Conservation (phyloP, 2,888 invertebrate genomes). For the Auanema freiburgensis region DNA sequence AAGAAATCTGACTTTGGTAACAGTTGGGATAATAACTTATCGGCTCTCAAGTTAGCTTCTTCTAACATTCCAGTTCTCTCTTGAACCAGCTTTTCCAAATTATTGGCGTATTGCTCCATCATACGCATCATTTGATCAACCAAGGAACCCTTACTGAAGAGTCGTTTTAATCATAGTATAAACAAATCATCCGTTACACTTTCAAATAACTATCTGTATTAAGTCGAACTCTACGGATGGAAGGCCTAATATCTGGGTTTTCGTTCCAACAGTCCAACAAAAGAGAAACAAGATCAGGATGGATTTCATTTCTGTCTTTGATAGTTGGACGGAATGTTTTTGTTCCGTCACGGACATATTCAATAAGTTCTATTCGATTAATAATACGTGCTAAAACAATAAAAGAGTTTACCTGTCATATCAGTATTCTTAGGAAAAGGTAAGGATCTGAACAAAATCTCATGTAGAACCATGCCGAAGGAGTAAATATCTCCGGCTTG, state of each 20-base stretch:
- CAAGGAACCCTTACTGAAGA: constrained; percentile 44
- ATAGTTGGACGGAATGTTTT: constrained; percentile 52
- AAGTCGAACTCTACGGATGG: constrained; percentile 58
- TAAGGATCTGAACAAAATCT: constrained; percentile 58
- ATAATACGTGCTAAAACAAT: not conserved
- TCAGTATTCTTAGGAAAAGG: constrained; percentile 56
- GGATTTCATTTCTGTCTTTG: constrained; percentile 51
- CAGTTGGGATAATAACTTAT: constrained; percentile 58
- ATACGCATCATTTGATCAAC: constrained; percentile 55
- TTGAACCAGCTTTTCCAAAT: constrained; percentile 61
- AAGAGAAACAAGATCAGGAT: constrained; percentile 55
- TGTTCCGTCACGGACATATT: constrained; percentile 52
- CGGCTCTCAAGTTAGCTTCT: constrained; percentile 60
- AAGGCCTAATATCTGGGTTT: constrained; percentile 60
- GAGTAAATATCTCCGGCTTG: constrained; percentile 61
- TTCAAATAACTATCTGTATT: constrained; percentile 62
- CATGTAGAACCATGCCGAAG: constrained; percentile 59
- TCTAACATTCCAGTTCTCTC: constrained; percentile 63
- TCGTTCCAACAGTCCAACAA: constrained; percentile 55
- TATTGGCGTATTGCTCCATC: constrained; percentile 61
- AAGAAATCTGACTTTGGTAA: constrained; percentile 42
- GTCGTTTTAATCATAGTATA: not conserved
- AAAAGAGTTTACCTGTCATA: constrained; percentile 31
- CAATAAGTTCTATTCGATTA: constrained; percentile 41
- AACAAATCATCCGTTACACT: constrained; percentile 28